Base-by-base conservation (phyloP, 2,888 invertebrate genomes). In the Azorinus chamasolen region DNA sequence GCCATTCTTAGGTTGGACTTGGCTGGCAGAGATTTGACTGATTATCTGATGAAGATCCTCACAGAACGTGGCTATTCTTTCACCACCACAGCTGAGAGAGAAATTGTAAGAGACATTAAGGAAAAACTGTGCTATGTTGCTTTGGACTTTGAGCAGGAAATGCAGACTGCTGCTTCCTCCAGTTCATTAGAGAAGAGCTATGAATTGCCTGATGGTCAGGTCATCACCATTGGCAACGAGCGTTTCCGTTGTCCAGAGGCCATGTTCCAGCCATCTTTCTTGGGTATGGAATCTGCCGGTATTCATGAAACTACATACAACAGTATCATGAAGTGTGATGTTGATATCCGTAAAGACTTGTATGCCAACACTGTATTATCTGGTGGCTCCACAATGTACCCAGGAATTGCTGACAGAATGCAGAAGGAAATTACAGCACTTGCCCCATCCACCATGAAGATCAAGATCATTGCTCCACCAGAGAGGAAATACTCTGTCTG, bases 381-480 rank as follows among this genome's bases (percentile, higher is more conserved):
- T 82, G 97, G 97, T 84, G 97, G 97, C 91, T 97, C 97, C 94
- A 97, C 97, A 94, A 97, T 91, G 91, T 89, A 81, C 65, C 81
- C 84, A 37, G 87, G 87, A 10, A 53, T 89, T 54, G 75, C 74
- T 12, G 82, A 84, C n/a, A 71, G 88, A 39, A 65, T 88, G 68
- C 74, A 76, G 20, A 83, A 80, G 39, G 89, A 89, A 57, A 75
- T 83, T n/a, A 68, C 86, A 16, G 96, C 97, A 71, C 5, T 62
- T 2, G 22, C 16, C 25, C 87, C 85, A 18, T 57, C 71, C 39
- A 77, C 63, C 3, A 85, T 79, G 66, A 77, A 74, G 46, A 80
- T 84, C 22, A 85, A 81, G 51, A 79, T 88, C 18, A 65, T 88
- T 14, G 84, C 76, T 5, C 83, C 84, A 24, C 83, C 84, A 32